Evolutionary conservation across 2,888 invertebrate species (phyloP).

Genomic region (Altica lythri): DNA sequence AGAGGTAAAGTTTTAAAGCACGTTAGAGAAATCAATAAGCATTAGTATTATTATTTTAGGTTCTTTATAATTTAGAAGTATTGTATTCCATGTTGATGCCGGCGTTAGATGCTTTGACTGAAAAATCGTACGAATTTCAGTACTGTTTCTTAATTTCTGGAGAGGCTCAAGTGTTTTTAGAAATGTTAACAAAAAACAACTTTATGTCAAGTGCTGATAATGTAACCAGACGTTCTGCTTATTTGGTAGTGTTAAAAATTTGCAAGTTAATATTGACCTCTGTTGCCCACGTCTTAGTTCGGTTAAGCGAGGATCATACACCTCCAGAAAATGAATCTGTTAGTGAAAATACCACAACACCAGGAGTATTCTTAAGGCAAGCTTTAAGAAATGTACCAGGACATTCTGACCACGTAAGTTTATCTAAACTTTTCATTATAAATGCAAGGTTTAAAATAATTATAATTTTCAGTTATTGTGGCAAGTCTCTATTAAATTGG

Average conservation of each 20-base stretch:
- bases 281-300: slow-evolving; percentile 78
- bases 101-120: slow-evolving; percentile 76
- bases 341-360: slow-evolving; percentile 53
- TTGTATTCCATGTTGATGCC: slow-evolving; percentile 92
- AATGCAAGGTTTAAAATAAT: slow-evolving; percentile 14
- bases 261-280: slow-evolving; percentile 88
- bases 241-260: slow-evolving; percentile 84
- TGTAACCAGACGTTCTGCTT: slow-evolving; percentile 72
- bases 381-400: slow-evolving; percentile 84
- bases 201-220: slow-evolving; percentile 80
- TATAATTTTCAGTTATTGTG: slow-evolving; percentile 60
- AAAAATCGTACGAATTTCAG: slow-evolving; percentile 72
- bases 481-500: slow-evolving; percentile 81
- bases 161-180: slow-evolving; percentile 71
- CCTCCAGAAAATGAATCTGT: slow-evolving; percentile 51
- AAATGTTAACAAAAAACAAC: slow-evolving; percentile 83
- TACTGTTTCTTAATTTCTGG: slow-evolving; percentile 70
- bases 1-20: slow-evolving; percentile 60
- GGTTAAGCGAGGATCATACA: slow-evolving; percentile 55
- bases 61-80: slow-evolving; percentile 69
- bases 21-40: not conserved
- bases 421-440: not conserved
- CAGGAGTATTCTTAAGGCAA: slow-evolving; percentile 70
- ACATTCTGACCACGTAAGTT: slow-evolving; percentile 77
- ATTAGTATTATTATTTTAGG: slow-evolving; percentile 58